These are phyloP conservation scores for Emys orbicularis DNA, from an alignment of 2,797 vertebrate species.

Conservation along the genomic window DNA sequence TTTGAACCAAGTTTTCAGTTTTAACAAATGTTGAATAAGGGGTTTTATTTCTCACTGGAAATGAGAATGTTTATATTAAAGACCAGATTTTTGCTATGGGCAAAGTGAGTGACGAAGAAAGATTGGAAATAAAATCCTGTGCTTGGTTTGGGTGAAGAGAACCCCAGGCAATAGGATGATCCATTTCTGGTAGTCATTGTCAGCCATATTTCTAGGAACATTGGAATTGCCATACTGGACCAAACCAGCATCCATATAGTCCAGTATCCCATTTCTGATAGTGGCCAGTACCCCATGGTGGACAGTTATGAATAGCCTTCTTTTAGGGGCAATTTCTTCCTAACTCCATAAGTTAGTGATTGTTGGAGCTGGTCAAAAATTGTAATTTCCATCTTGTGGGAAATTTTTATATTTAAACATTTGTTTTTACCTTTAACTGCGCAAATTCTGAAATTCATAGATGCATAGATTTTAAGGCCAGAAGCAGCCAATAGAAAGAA, in stretches of 20 bases:
- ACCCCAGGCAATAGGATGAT: background rate
- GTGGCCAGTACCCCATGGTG: background rate
- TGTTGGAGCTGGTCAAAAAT: background rate
- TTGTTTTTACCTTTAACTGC: background rate
- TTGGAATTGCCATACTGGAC: background rate
- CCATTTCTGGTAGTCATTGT: background rate
- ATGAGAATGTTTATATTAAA: background rate
- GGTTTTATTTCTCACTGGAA: background rate
- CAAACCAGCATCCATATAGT: background rate
- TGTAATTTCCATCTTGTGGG: background rate
- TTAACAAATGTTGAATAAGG: background rate
- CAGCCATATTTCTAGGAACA: background rate
- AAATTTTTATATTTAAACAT: background rate
- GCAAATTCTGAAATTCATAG: background rate
- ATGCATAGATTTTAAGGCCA: background rate
- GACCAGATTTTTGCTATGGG: background rate
- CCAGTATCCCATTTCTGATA: background rate
- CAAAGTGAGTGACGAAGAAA: background rate
- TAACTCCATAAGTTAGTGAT: background rate
- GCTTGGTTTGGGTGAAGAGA: fast-evolving
- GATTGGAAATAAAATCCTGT: background rate
- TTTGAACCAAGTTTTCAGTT: background rate
- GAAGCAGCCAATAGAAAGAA: background rate
- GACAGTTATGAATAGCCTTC: background rate
- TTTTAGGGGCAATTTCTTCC: background rate